A percentile compares a stretch with the other conserved stretches of the same genome.
Evolutionary conservation across 2,888 invertebrate species (phyloP).

Genomic region (Apocheima hispidaria): DNA sequence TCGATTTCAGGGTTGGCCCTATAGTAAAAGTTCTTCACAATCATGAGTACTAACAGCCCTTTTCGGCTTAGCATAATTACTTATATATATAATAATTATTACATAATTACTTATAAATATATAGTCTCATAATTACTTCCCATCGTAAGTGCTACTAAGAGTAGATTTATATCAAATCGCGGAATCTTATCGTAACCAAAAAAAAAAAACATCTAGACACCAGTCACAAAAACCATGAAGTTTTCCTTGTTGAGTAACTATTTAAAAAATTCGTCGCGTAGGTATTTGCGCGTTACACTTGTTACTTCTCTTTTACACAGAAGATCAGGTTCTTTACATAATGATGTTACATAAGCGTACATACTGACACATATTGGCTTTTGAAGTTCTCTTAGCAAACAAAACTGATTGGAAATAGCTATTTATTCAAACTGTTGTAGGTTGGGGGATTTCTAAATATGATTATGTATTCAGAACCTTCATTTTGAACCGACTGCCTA

Average conservation of each 20-base stretch:
- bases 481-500: no score
- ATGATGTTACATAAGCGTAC: conserved; percentile 37
- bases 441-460: no score
- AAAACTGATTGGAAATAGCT: background rate
- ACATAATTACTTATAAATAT: no score
- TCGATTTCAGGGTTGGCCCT: no score
- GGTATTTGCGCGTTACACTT: conserved; percentile 7
- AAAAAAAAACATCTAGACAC: background rate
- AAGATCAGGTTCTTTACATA: conserved; percentile 41
- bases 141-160: no score
- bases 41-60: no score
- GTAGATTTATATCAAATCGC: no score
- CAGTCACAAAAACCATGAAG: background rate
- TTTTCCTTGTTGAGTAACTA: background rate
- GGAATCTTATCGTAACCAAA: no score
- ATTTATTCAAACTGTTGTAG: background rate
- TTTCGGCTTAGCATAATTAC: no score
- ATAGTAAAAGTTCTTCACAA: no score
- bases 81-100: background rate
- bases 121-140: no score
- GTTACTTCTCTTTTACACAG: conserved; percentile 17
- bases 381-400: conserved; percentile 3
- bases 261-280: conserved; percentile 8
- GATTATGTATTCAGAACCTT: no score
- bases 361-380: conserved; percentile 26